These are phyloP conservation scores for Tenthredo livida DNA, from an alignment of 2,888 invertebrate genomes.

Conservation along the genomic window DNA sequence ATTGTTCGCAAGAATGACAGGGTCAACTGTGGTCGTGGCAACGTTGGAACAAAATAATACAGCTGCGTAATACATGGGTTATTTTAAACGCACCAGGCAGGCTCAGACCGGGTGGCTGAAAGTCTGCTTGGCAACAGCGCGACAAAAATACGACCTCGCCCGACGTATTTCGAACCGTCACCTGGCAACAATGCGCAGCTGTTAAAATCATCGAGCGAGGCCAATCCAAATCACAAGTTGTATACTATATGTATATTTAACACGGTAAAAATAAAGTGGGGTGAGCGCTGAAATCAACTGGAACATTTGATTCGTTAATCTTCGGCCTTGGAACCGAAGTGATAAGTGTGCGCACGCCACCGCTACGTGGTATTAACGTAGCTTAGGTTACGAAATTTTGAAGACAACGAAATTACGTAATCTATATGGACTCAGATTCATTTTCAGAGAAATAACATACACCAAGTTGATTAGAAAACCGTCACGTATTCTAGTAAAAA, in stretches of 20 bases:
- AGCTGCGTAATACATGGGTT: conserved; percentile 24
- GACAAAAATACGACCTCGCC: conserved; percentile 49
- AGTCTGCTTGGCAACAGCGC: conserved; percentile 53
- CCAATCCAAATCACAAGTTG: conserved; percentile 14
- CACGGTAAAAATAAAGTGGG: conserved; percentile 27
- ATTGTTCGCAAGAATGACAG: background rate
- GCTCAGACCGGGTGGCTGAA: background rate
- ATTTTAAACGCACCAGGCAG: conserved; percentile 31
- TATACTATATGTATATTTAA: conserved; percentile 4
- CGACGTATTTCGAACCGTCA: conserved; percentile 46
- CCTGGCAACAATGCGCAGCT: conserved; percentile 45
- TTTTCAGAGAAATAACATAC: background rate
- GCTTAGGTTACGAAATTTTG: background rate
- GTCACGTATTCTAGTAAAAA: background rate
- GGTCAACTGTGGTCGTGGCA: conserved; percentile 15
- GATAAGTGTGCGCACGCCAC: background rate
- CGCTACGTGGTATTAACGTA: background rate
- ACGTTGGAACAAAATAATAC: conserved; percentile 28
- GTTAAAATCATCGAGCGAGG: conserved; percentile 48
- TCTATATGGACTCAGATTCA: background rate
- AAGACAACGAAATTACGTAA: background rate
- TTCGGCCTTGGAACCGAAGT: conserved; percentile 34
- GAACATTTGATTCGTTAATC: conserved; percentile 24
- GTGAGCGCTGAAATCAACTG: conserved; percentile 12
- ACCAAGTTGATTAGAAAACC: background rate